Evolutionary conservation across 2,888 invertebrate genomes (phyloP), one percentile per base, ranked within the genome.

Genomic region (Torymus tubicola): DNA sequence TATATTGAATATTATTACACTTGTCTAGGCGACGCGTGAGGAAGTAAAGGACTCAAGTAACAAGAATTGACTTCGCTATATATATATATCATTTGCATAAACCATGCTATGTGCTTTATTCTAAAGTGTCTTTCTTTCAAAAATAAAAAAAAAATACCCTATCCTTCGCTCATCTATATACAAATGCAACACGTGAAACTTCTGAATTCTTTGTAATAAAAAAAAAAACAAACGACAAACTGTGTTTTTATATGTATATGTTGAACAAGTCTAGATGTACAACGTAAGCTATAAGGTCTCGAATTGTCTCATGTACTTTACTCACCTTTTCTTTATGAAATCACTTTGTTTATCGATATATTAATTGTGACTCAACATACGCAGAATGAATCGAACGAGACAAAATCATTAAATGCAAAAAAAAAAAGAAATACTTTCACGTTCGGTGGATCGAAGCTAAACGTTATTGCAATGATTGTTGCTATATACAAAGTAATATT

Each of bases 161-260:
- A 61, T 61, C 68, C 57, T 60, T 57, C 42, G 13, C n/a, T 71
- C 55, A 80, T 83, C 80, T 77, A 73, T 81, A 42, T 42, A 42
- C 42, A 75, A 82, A 80, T 75, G 82, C 82, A 84, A 60, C 69
- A 73, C 73, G 68, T 58, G 53, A 76, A 65, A 72, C 74, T 80
- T 83, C 65, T 81, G 69, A 63, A 82, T 75, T 67, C 77, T 73
- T 76, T 72, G 65, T 82, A 81, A 70, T 82, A 60, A 80, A 58
- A 83, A 82, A 60, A 80, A 58, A 83, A 82, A 65, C 8, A 42
- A 42, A 42, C 5, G 42, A 42, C 42, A 83, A 83, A 83, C 81
- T 72, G 72, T 76, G 80, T 68, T 64, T 75, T 63, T 74, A 53
- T 71, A 71, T 57, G 57, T 60, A 55, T 76, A 72, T 67, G 75